Percentiles rank a stretch among this genome's conserved stretches.
Evolutionary conservation across 2,888 invertebrate species (phyloP).

Genomic region (Parochlus steinenii): DNA sequence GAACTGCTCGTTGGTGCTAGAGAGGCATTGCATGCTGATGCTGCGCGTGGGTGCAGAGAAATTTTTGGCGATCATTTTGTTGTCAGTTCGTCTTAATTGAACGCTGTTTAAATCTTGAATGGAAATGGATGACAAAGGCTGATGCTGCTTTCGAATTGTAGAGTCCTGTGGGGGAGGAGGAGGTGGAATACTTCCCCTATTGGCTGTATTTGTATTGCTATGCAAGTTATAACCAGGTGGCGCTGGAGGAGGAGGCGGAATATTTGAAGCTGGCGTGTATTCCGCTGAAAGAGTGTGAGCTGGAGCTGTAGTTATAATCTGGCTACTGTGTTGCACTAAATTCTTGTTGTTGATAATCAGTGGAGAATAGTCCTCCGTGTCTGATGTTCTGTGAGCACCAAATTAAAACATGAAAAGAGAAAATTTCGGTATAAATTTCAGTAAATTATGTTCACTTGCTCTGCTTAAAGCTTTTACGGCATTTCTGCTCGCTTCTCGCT

Average conservation of each 20-base stretch:
- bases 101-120: constrained; percentile 76
- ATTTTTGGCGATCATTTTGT: constrained; percentile 61
- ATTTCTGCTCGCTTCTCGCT: no score
- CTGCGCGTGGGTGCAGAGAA: constrained; percentile 69
- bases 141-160: constrained; percentile 39
- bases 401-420: no score
- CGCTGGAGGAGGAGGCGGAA: constrained; percentile 39
- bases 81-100: constrained; percentile 56
- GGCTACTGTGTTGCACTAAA: not conserved
- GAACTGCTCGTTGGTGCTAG: constrained; percentile 49
- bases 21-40: constrained; percentile 55
- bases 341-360: not conserved
- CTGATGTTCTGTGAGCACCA: constrained; percentile 28
- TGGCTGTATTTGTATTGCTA: constrained; percentile 6
- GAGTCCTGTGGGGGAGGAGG: constrained; percentile 26
- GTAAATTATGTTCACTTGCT: no score
- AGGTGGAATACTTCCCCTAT: constrained; percentile 19
- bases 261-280: constrained; percentile 9
- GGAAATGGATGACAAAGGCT: constrained; percentile 75
- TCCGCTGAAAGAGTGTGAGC: not conserved
- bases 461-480: no score
- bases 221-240: constrained; percentile 20
- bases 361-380: constrained; percentile 26
- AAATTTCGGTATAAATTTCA: no score
- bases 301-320: not conserved